Evolutionary conservation across 2,797 vertebrate genomes (phyloP).

Genomic region (Muscicapa comitata): DNA sequence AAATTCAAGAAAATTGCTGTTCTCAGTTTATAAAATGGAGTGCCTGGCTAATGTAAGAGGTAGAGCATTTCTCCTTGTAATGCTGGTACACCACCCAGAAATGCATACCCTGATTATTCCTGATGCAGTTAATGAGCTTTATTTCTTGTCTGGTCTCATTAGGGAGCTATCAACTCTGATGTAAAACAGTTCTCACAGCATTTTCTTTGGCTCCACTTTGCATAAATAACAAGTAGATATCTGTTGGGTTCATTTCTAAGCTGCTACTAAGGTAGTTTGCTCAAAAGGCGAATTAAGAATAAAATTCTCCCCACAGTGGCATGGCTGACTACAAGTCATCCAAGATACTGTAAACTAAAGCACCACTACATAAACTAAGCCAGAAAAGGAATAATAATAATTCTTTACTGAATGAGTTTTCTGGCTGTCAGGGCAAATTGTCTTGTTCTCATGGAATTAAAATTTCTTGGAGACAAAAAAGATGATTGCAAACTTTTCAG

Average conservation of each 20-base stretch:
- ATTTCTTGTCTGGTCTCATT: background rate
- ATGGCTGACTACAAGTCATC: background rate
- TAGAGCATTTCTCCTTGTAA: background rate
- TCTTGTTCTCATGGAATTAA: background rate
- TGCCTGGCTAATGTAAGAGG: background rate
- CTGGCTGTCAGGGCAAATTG: background rate
- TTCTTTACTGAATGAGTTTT: background rate
- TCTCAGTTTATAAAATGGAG: background rate
- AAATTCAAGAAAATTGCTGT: background rate
- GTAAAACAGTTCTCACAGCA: background rate
- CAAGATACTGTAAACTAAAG: background rate
- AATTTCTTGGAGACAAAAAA: background rate
- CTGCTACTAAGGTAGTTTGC: background rate
- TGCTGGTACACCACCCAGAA: background rate
- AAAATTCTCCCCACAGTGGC: background rate
- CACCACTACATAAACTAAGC: background rate
- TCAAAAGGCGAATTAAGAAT: background rate
- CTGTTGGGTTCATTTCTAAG: background rate
- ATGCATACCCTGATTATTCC: background rate
- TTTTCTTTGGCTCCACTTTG: background rate
- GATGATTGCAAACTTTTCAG: background rate
- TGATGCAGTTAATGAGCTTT: background rate
- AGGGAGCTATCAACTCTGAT: background rate
- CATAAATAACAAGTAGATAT: background rate
- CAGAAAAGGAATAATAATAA: background rate